Evolutionary conservation across 1,140 invertebrate species (phyloP), one percentile per base, ranked within the genome.

Genomic region (Onthophagus taurus): DNA sequence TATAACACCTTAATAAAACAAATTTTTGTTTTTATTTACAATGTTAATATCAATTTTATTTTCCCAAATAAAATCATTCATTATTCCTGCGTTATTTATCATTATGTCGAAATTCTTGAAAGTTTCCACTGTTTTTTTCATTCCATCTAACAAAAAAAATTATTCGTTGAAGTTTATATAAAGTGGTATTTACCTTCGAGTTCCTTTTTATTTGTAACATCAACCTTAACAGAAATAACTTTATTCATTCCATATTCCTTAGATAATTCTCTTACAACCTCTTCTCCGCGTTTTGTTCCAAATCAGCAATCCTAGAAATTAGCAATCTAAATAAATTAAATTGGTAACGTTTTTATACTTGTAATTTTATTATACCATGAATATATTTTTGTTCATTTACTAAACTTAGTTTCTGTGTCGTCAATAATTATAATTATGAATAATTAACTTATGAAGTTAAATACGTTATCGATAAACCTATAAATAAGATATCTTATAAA

Each of bases 191-290:
- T n/a, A n/a, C n/a, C n/a, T 71, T 81, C 77, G 53, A 78, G 78
- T 51, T 80, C 76, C 2, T 72, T 69, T 54, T 78, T 78, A 55
- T 80, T 75, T 0, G 77, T 80, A 20, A 80, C 77, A 53, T 81
- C 80, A 47, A 75, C 78, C 37, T 71, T 68, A 44, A 75, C 78
- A 56, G 77, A 81, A 41, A 80, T 62, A 4, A 75, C 76, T 46
- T 70, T 72, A 52, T 74, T 75, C 45, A 75, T 69, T 20, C 78
- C 52, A 33, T 50, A 53, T 26, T 46, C 24, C 0, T 38, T 20
- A 4, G 16, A 26, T 2, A 57, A 6, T 47, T 48, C 31, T 33
- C 49, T 19, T 8, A 46, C 3, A 1, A 44, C 44, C 26, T 38
- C 34, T 5, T 44, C 16, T 13, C 47, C 52, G 30, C 31, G 21